phyloP scores from a whole-genome alignment of 1,140 invertebrate genomes.

The Eurytemora carolleeae region DNA sequence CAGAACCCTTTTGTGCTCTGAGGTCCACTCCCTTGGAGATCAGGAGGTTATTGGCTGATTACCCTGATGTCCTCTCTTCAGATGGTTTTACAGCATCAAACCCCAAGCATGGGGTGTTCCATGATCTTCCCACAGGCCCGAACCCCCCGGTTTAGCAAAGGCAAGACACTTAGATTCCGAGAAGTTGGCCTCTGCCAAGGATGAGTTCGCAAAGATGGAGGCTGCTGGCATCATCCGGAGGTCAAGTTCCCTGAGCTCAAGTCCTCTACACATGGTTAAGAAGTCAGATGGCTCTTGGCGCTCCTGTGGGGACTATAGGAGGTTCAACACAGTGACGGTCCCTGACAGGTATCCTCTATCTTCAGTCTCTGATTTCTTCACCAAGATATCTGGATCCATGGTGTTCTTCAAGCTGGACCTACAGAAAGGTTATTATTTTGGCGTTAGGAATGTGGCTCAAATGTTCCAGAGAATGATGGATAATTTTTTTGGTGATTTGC shows the following conservation, averaged over 20 bases:
- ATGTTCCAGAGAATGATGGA: conserved; percentile 17
- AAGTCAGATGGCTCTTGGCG: conserved; percentile 19
- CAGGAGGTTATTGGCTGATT: too few species aligned
- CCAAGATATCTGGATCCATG: conserved; percentile 8
- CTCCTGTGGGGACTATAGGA: conserved; percentile 20
- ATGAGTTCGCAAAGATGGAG: too few species aligned
- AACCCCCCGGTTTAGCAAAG: too few species aligned
- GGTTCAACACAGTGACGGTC: conserved; percentile 20
- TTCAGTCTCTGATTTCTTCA: too few species aligned
- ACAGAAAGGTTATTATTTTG: conserved; percentile 16
- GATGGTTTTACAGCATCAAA: too few species aligned
- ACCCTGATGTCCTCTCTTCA: too few species aligned
- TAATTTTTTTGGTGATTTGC: not conserved
- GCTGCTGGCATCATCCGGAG: conserved; percentile 12
- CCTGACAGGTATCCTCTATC: conserved; percentile 20
- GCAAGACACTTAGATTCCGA: too few species aligned
- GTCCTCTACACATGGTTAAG: conserved; percentile 21
- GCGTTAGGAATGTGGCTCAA: conserved; percentile 11
- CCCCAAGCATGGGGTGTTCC: too few species aligned
- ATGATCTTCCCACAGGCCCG: too few species aligned
- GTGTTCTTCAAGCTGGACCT: conserved; percentile 15
- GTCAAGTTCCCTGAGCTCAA: conserved; percentile 17
- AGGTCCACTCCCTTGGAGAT: too few species aligned
- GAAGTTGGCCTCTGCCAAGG: too few species aligned
- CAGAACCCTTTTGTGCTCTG: too few species aligned